Evolutionary conservation across 2,888 invertebrate species (phyloP).

Genomic region (Luperina testacea): DNA sequence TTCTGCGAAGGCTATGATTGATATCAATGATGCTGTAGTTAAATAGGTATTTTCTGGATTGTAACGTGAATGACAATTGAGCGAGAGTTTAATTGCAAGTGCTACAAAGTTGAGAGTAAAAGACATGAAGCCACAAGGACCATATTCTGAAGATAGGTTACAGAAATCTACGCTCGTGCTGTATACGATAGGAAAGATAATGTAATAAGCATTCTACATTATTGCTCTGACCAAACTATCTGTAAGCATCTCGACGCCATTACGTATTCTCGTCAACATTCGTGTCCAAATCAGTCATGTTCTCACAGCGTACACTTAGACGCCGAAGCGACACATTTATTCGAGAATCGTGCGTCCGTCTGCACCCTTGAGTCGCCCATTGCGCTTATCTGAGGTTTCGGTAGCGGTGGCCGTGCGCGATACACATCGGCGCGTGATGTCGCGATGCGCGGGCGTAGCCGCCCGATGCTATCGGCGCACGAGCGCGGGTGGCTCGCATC

Average conservation of each 20-base stretch:
- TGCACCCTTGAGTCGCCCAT: conserved; percentile 71
- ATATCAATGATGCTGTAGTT: conserved; percentile 50
- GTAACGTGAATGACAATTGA: conserved; percentile 27
- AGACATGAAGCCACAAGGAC: background rate
- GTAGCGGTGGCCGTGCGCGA: conserved; percentile 76
- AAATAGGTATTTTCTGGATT: conserved; percentile 34
- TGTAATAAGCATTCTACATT: conserved; percentile 43
- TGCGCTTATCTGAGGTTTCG: conserved; percentile 73
- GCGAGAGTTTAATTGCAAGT: conserved; percentile 20
- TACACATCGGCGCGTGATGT: conserved; percentile 85
- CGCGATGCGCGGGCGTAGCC: conserved; percentile 78
- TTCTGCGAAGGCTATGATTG: conserved; percentile 59
- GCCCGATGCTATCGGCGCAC: conserved; percentile 83
- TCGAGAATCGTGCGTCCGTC: conserved; percentile 82
- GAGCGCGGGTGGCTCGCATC: conserved; percentile 70
- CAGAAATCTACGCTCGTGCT: background rate
- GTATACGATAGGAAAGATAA: conserved; percentile 13
- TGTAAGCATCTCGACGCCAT: conserved; percentile 56
- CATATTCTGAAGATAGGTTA: background rate
- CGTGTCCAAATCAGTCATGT: conserved; percentile 64
- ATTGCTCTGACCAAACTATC: conserved; percentile 50
- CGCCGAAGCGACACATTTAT: conserved; percentile 82
- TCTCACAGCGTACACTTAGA: conserved; percentile 68
- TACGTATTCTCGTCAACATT: conserved; percentile 63
- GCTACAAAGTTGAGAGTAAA: conserved; percentile 31